Percentiles rank a stretch among this genome's conserved stretches.
Conservation (phyloP, 1,140 invertebrate genomes). For the Euwallacea fornicatus region DNA sequence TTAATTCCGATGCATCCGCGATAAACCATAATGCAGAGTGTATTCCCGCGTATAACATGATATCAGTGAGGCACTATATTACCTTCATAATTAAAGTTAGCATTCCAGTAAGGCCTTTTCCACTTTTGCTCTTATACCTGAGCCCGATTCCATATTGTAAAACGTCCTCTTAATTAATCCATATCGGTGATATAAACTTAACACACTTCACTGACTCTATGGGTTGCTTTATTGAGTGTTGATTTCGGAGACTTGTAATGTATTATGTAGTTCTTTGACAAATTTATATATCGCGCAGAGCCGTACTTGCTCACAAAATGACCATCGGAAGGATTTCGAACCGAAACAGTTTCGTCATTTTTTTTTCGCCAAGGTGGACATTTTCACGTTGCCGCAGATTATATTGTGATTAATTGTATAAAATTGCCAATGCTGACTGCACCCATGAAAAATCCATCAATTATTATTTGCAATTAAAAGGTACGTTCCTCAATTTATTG, state of each 20-base stretch:
- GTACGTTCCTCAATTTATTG: slow-evolving; percentile 7
- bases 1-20: slow-evolving; percentile 30
- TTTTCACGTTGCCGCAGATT: neutral
- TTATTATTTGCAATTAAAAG: slow-evolving; percentile 15
- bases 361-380: no score
- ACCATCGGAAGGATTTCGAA: no score
- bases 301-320: no score
- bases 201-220: slow-evolving; percentile 18
- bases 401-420: neutral
- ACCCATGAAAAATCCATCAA: slow-evolving; percentile 18
- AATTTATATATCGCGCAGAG: no score
- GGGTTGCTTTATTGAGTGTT: slow-evolving; percentile 2
- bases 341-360: no score
- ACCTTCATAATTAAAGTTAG: slow-evolving; percentile 31
- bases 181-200: slow-evolving; percentile 29
- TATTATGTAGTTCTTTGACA: no score
- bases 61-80: slow-evolving; percentile 32
- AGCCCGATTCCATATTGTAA: neutral
- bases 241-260: neutral
- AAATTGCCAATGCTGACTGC: neutral
- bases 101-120: slow-evolving; percentile 25
- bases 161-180: slow-evolving; percentile 30
- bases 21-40: slow-evolving; percentile 32
- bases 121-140: slow-evolving; percentile 24
- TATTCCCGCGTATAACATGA: slow-evolving; percentile 33